Evolutionary conservation across 2,113 vertebrate species (phyloP).

Genomic region (Psophia crepitans): DNA sequence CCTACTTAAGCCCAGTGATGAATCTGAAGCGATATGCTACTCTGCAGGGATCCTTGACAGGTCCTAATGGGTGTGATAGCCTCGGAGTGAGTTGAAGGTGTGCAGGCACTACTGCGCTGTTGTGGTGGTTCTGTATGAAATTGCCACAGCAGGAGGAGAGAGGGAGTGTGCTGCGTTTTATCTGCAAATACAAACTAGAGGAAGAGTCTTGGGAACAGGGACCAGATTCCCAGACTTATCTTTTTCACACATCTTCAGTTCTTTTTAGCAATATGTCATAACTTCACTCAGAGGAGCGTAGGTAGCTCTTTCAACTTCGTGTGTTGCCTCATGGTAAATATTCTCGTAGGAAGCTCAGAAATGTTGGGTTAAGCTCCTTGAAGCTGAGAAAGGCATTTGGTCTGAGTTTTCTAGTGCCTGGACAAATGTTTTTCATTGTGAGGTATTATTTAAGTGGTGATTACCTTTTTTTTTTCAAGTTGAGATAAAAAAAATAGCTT

Average conservation of each 20-base stretch:
- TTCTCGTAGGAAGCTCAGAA: neutral
- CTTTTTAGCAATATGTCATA: neutral
- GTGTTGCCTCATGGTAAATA: neutral
- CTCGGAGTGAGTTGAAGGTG: neutral
- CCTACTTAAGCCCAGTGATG: neutral
- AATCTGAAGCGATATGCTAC: neutral
- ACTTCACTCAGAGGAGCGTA: accelerated
- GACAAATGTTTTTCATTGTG: neutral
- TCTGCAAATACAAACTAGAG: neutral
- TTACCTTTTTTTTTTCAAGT: neutral
- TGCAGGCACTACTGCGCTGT: neutral
- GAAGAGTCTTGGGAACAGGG: neutral
- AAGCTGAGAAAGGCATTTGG: neutral
- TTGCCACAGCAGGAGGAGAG: neutral
- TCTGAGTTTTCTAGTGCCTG: neutral
- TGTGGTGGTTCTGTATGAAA: neutral
- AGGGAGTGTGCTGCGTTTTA: neutral
- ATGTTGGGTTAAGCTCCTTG: neutral
- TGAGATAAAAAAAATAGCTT: neutral
- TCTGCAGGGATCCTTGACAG: neutral
- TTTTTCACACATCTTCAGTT: neutral
- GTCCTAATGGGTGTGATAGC: accelerated
- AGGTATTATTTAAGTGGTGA: neutral
- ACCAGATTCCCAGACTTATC: neutral
- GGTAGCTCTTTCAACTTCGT: neutral